Evolutionary conservation across 2,888 invertebrate genomes (phyloP).

Genomic region (Aspidiotus destructor): DNA sequence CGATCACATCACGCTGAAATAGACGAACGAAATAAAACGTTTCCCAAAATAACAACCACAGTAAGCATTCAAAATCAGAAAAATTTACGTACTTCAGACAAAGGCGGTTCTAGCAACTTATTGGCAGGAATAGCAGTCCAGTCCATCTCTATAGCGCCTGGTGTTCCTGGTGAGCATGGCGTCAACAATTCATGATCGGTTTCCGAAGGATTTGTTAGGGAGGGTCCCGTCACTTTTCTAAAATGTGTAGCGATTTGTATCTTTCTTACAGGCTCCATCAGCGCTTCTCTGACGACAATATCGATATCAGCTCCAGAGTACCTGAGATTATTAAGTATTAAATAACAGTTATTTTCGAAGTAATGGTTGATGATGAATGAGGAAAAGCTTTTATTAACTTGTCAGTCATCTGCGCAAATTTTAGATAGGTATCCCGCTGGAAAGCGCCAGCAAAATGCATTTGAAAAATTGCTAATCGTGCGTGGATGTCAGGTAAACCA

Average conservation of each 20-base stretch:
- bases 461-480: conserved; percentile 87
- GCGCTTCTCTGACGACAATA: conserved; percentile 90
- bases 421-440: conserved; percentile 76
- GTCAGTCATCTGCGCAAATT: conserved; percentile 72
- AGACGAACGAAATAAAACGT: not conserved
- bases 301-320: conserved; percentile 98
- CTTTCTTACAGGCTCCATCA: conserved; percentile 98
- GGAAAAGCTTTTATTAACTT: conserved; percentile 47
- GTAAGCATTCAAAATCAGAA: not conserved
- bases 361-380: not conserved
- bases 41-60: not conserved
- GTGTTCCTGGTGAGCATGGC: conserved; percentile 92
- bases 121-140: conserved; percentile 95
- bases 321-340: conserved; percentile 42
- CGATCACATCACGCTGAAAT: conserved; percentile 74
- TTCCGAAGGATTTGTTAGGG: conserved; percentile 65
- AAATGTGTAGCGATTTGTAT: conserved; percentile 98
- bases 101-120: conserved; percentile 87
- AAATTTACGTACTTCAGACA: conserved; percentile 66
- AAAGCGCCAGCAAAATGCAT: conserved; percentile 85
- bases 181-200: conserved; percentile 83
- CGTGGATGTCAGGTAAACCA: conserved; percentile 88
- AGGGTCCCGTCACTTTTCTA: conserved; percentile 67
- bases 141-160: conserved; percentile 89
- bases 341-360: not conserved